Percentiles rank a stretch among this genome's conserved stretches.
These are phyloP conservation scores for Turnix velox DNA, from an alignment of 2,113 vertebrate genomes.

Conservation along the genomic window DNA sequence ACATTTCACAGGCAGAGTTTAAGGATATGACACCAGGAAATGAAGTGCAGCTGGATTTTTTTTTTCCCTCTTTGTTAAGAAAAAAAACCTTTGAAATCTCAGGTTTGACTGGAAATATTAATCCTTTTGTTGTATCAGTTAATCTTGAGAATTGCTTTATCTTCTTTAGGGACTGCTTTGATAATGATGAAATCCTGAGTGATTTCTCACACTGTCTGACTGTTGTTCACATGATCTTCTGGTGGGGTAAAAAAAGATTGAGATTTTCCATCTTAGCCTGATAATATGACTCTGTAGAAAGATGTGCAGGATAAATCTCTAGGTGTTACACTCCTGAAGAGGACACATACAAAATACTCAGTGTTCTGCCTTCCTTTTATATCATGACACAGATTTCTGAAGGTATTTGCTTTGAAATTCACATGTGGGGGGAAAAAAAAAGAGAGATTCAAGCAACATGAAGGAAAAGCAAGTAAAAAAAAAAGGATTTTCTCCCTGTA, in stretches of 20 bases:
- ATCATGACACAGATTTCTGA: neutral
- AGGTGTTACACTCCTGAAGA: neutral
- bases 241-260: neutral
- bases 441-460: neutral
- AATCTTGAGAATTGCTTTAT: neutral
- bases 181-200: neutral
- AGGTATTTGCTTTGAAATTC: neutral
- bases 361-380: neutral
- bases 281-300: neutral
- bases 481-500: accelerated
- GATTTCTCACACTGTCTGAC: neutral
- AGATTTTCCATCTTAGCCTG: neutral
- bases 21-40: neutral
- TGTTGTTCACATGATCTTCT: neutral
- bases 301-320: neutral
- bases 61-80: neutral
- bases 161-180: neutral
- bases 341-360: neutral
- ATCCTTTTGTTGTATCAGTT: neutral
- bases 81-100: neutral
- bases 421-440: accelerated
- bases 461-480: neutral
- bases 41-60: neutral
- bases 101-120: neutral
- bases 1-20: neutral